Evolutionary conservation across 2,888 invertebrate genomes (phyloP).

Genomic region (Volucella zonaria): DNA sequence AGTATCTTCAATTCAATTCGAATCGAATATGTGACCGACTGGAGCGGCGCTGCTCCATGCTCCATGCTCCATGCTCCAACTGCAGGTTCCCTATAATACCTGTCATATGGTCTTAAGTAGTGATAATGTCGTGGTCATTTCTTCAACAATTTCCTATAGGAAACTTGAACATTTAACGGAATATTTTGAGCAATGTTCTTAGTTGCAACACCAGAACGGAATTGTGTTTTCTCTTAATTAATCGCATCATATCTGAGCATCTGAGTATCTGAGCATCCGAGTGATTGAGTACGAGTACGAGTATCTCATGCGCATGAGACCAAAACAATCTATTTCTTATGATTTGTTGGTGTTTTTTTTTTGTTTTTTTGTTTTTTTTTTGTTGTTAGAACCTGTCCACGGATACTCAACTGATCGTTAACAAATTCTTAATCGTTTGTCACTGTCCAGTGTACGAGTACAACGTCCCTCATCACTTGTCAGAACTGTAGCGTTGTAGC

Average conservation of each 20-base stretch:
- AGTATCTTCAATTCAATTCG: constrained; percentile 33
- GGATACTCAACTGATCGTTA: constrained; percentile 6
- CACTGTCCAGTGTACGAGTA: constrained; percentile 7
- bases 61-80: neutral
- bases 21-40: constrained; percentile 67
- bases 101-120: constrained; percentile 61
- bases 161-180: constrained; percentile 63
- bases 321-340: constrained; percentile 34
- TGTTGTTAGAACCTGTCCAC: neutral
- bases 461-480: constrained; percentile 8
- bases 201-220: constrained; percentile 36
- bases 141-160: constrained; percentile 25
- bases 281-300: neutral
- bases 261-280: neutral
- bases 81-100: constrained; percentile 46
- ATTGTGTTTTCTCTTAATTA: constrained; percentile 46
- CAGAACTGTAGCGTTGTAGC: neutral
- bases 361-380: neutral
- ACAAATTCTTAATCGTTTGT: constrained; percentile 29
- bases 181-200: constrained; percentile 27
- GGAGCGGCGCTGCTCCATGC: constrained; percentile 8
- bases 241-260: constrained; percentile 16
- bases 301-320: constrained; percentile 46
- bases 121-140: constrained; percentile 64
- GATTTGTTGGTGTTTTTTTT: constrained; percentile 6